Base-by-base conservation (phyloP, 2,888 invertebrate species). In the Mayetiola destructor region DNA sequence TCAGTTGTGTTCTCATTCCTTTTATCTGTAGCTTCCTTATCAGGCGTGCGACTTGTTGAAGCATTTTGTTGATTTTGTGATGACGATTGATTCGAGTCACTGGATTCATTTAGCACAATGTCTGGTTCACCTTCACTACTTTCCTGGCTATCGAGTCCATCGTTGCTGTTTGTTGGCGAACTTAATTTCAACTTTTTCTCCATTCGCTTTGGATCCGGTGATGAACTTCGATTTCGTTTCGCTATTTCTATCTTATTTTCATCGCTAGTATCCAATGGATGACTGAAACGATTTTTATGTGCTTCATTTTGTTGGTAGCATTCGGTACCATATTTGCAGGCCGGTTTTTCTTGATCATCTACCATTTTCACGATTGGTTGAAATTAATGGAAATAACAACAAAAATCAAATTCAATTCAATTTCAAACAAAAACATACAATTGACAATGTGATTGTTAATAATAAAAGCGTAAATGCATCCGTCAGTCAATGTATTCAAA, bases 281-380 rank as follows among this genome's bases (percentile, higher is more conserved):
- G 90, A 70, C 85, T 88, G 63, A 78, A 92, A 65, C 81, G 84
- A 59, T 77, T 73, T 58, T 76, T 76, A 73, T 92, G 92, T 1
- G 75, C 73, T 1, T 82, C 75, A 74, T 89, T 91, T 66, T 81
- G 85, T 66, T 88, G 88, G 69, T 88, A 91, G 69, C 92, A 92
- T 62, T 82, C 80, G 5, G 67, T 68, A 56, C 88, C 87, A 68
- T 87, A 91, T 72, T 83, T 84, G 69, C 92, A 92, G 52, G 79
- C 69, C 40, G 70, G 73, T 68, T 85, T 76, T 12, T n/a, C 12
- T 0, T 69, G 59, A 61, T 72, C 72, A 35, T 69, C 62, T 32
- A 14, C 18, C 58, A 58, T 60, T 42, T 21, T 14, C 14, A 9
- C 32, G 32, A 9, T 8, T 32, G 32, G 12, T 8, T 32, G 32